These are phyloP conservation scores for Euborellia annulipes DNA, from an alignment of 1,140 invertebrate species.

Conservation along the genomic window DNA sequence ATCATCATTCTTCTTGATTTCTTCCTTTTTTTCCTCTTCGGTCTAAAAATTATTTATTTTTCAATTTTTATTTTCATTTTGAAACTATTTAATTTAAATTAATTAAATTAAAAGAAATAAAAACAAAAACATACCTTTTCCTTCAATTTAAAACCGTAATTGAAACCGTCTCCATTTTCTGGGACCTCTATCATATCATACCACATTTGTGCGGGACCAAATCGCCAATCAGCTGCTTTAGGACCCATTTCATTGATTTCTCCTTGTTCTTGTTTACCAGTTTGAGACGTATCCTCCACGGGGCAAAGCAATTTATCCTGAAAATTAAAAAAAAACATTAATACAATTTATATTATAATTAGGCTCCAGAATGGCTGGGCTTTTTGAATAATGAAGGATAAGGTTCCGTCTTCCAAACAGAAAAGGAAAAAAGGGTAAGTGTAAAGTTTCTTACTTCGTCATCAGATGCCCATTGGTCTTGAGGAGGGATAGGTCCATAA, in stretches of 20 bases:
- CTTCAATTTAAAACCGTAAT: conserved; percentile 83
- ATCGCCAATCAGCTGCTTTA: conserved; percentile 84
- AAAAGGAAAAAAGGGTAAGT: too few relatives aligned
- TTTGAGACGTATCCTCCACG: conserved; percentile 37
- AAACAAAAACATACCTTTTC: conserved; percentile 38
- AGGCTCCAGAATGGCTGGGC: too few relatives aligned
- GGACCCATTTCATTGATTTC: conserved; percentile 50
- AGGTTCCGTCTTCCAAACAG: too few relatives aligned
- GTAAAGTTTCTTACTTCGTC: too few relatives aligned
- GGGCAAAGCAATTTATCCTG: conserved; percentile 37
- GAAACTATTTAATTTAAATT: too few relatives aligned
- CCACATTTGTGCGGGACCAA: conserved; percentile 94
- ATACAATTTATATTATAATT: too few relatives aligned
- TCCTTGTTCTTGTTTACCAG: conserved; percentile 36
- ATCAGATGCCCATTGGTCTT: conserved; percentile 43
- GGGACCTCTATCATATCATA: conserved; percentile 91
- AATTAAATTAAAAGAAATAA: too few relatives aligned
- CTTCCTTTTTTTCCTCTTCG: conserved; percentile 23
- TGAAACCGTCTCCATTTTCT: conserved; percentile 82
- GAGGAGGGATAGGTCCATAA: conserved; percentile 38
- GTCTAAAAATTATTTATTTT: conserved; percentile 14
- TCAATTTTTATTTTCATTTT: too few relatives aligned
- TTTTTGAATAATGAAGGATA: too few relatives aligned
- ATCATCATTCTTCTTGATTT: conserved; percentile 17
- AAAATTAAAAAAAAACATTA: conserved; percentile 11